These are phyloP conservation scores for Cyprinodon brontotheroides DNA, from an alignment of 2,113 vertebrate species.

Conservation along the genomic window DNA sequence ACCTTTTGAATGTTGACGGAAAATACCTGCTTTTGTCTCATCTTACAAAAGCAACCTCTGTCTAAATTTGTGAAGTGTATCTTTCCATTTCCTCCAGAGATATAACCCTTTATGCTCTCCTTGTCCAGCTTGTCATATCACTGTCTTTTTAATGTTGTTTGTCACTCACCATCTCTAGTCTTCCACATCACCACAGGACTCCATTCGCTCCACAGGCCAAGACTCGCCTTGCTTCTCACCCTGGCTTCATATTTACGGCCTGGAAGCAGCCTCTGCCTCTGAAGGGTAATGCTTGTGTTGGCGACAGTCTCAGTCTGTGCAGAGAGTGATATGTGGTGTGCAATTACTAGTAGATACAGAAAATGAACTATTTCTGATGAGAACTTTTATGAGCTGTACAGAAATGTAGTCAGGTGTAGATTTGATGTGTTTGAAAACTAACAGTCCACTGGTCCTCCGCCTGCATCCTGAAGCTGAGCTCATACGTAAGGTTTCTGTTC, in stretches of 20 bases:
- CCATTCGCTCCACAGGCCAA: constrained; percentile 73
- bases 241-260: constrained; percentile 60
- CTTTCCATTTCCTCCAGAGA: too few species aligned
- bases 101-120: too few species aligned
- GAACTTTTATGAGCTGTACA: not conserved
- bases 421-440: constrained; percentile 5
- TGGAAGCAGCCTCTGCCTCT: constrained; percentile 17
- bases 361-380: not conserved
- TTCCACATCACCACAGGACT: constrained; percentile 59
- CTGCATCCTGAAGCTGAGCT: constrained; percentile 68
- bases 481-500: constrained; percentile 61
- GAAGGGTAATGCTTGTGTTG: constrained; percentile 35
- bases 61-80: too few species aligned
- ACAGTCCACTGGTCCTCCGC: constrained; percentile 73
- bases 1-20: too few species aligned
- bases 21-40: too few species aligned
- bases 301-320: constrained; percentile 43
- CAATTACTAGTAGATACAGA: not conserved
- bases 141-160: too few species aligned
- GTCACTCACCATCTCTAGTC: constrained; percentile 46
- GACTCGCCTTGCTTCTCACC: constrained; percentile 47
- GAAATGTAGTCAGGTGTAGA: not conserved
- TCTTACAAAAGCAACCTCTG: too few species aligned
- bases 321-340: not conserved
- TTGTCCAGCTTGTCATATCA: too few species aligned